Base-by-base conservation (phyloP, 1,140 invertebrate genomes). In the Antheraea mylitta region DNA sequence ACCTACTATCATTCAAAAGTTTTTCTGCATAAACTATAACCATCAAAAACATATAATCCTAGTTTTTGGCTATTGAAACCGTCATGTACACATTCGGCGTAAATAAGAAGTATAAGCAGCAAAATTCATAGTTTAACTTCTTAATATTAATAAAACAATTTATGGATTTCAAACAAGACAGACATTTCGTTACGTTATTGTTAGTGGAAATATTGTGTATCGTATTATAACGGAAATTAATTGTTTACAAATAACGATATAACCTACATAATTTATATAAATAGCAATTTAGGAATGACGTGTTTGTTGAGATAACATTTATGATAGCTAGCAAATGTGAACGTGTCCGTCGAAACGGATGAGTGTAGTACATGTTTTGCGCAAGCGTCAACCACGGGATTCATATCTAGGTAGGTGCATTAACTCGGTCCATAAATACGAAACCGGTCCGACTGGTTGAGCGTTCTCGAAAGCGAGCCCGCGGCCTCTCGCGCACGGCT, bases 351-450 rank as follows among this genome's bases (percentile, higher is more conserved):
- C 11, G 38, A 66, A 68, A 75, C 73, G 72, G 67, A 78, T 68
- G 73, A 72, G 68, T 65, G 75, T 77, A 71, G 71, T 42, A 42
- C 11, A 73, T 67, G 79, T 82, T 87, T 89, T 90, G 87, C 87
- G 87, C 86, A 91, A 89, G 82, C 83, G 80, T 82, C 81, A 73
- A 76, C 80, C 82, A 73, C 82, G 77, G 86, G 83, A 82, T 80
- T 90, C 80, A 81, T 84, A 88, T 86, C 80, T 90, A 84, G 86
- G 88, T 89, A 87, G 87, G 82, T 89, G 86, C 87, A 88, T 89
- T 84, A 89, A 90, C 82, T 83, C 79, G 71, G 79, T 87, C 86
- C 88, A 90, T 89, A 90, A 91, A 91, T 90, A 90, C 83, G 78
- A 87, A 91, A 92, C 89, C 85, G 86, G 89, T 90, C 69, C 74